Base-by-base conservation (phyloP, 2,113 vertebrate species). In the rabbit (Oryctolagus cuniculus) region DNA sequence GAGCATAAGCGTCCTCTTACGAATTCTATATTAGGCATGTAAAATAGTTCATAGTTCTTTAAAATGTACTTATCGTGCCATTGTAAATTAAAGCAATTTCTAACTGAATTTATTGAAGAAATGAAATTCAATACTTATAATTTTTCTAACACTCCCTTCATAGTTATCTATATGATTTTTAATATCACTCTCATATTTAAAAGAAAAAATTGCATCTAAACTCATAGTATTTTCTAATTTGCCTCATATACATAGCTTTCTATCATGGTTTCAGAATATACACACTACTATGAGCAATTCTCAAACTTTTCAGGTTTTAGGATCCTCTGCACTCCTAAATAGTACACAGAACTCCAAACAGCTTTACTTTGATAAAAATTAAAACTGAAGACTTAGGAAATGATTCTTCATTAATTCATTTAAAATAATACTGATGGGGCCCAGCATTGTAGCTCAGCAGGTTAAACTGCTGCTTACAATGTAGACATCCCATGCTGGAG, bases 1-100 rank as follows among this genome's bases (percentile, higher is more conserved):
- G 6, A 72, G 13, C 67, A 19, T 10, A 87, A 58, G 49, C 6
- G 69, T 92, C 61, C 51, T 86, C 61, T 80, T 53, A 78, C 6
- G 70, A 88, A 70, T 86, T 82, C 25, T 11, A 53, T 29, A 61
- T 67, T 69, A 89, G 51, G 64, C 44, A 64, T 31, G 83, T 79
- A 77, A 69, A 89, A 86, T 44, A 91, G 44, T 63, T 91, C 63
- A 87, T 3, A 4, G 3, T 70, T 89, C 64, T 93, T 91, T 78
- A 67, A 85, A 88, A 34, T 80, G 16, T 69, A 80, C 44, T 84
- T 93, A 78, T 24, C 27, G 73, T 61, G 73, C 16, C 34, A 24
- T 19, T 72, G 9, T 72, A 91, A 96, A 67, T 49, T 78, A 70
- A 88, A 90, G 78, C 9, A 83, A 80, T 85, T 87, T 90, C 34